These are phyloP conservation scores for Cebus imitator DNA, from an alignment of 2,113 vertebrate species.

Conservation along the genomic window DNA sequence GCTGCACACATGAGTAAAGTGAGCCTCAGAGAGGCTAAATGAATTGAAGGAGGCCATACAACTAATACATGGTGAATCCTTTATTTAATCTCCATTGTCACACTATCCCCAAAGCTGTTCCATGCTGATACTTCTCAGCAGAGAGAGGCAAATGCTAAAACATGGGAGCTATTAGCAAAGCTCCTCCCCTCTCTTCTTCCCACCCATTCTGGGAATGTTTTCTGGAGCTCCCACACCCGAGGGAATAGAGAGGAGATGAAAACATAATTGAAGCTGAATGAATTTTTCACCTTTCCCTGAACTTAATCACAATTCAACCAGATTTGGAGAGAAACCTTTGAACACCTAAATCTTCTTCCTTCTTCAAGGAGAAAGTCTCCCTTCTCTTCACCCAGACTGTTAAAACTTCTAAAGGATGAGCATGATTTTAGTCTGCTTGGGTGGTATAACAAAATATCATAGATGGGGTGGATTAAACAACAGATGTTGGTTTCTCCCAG, in stretches of 20 bases:
- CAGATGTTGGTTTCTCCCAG: background rate
- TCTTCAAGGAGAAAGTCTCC: background rate
- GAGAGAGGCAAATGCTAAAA: background rate
- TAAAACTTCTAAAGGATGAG: background rate
- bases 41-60: background rate
- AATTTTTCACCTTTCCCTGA: background rate
- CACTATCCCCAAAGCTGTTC: background rate
- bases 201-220: background rate
- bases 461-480: background rate
- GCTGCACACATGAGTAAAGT: background rate
- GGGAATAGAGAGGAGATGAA: background rate
- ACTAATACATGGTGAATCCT: background rate
- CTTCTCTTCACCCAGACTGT: background rate
- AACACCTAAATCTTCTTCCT: background rate
- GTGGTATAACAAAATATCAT: background rate
- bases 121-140: accelerated
- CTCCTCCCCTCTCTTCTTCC: background rate
- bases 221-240: background rate
- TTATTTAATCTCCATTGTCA: background rate
- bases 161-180: no score
- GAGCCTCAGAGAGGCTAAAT: background rate
- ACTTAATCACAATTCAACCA: background rate
- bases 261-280: background rate
- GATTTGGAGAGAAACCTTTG: background rate
- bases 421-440: background rate